Conservation (phyloP, 2,113 vertebrate genomes). For the Anolis carolinensis region DNA sequence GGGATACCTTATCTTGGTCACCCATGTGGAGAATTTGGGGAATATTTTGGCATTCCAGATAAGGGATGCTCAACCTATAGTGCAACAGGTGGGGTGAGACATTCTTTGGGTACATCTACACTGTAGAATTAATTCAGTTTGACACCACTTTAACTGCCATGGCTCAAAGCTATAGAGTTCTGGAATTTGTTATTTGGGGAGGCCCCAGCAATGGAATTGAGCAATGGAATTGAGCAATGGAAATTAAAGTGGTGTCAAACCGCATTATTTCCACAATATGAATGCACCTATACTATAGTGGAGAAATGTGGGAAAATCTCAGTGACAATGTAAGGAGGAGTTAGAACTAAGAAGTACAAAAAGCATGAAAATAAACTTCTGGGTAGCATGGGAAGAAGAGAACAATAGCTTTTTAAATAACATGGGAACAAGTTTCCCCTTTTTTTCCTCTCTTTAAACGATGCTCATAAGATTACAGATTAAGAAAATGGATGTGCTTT, state of each 20-base stretch:
- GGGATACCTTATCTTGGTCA: no score
- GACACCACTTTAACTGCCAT: no score
- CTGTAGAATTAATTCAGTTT: no score
- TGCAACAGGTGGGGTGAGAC: background rate
- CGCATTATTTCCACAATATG: no score
- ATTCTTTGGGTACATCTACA: background rate
- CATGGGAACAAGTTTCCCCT: background rate
- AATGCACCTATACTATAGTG: background rate
- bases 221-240: no score
- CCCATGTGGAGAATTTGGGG: no score
- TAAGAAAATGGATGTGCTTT: conserved; percentile 50
- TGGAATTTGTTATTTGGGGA: no score
- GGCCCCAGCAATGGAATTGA: no score
- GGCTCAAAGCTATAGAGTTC: no score
- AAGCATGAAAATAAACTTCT: background rate
- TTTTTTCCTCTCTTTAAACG: background rate
- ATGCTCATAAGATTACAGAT: conserved; percentile 36
- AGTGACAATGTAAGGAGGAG: conserved; percentile 17
- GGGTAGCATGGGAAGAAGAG: background rate
- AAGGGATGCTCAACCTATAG: no score
- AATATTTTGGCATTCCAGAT: no score
- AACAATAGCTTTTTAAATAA: conserved; percentile 30
- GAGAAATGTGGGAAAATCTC: conserved; percentile 4
- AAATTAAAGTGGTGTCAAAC: no score
- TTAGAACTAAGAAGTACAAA: background rate